phyloP scores from a whole-genome alignment of 2,113 vertebrate genomes.

The Varanus komodoensis region DNA sequence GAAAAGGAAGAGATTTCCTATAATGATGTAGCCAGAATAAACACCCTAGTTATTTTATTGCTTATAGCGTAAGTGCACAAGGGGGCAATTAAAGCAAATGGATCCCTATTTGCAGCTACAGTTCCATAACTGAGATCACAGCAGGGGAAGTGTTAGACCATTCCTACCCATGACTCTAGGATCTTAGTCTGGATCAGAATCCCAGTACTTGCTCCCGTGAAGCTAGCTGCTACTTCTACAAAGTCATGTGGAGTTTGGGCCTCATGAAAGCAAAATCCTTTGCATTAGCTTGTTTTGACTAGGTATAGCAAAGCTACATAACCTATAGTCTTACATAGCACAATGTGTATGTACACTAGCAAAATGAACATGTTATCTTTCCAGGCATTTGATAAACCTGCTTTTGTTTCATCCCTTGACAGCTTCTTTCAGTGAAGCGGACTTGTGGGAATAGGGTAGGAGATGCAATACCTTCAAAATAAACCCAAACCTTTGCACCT shows the following conservation, averaged over 20 bases:
- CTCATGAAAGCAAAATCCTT: not conserved
- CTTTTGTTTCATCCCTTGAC: not conserved
- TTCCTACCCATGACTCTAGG: too few relatives aligned
- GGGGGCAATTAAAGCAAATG: too few relatives aligned
- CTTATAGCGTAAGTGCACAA: too few relatives aligned
- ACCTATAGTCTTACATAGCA: not conserved
- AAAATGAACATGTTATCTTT: not conserved
- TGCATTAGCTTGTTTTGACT: not conserved
- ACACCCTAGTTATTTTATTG: too few relatives aligned
- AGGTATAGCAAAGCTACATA: not conserved
- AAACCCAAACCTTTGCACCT: not conserved
- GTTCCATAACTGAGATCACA: too few relatives aligned
- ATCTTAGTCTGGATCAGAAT: too few relatives aligned
- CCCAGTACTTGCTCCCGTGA: too few relatives aligned
- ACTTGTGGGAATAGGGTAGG: not conserved
- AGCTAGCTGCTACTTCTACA: too few relatives aligned
- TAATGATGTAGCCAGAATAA: too few relatives aligned
- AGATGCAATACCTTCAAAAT: not conserved
- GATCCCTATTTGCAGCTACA: too few relatives aligned
- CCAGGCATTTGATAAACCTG: not conserved
- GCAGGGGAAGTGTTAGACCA: too few relatives aligned
- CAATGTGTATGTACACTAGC: not conserved
- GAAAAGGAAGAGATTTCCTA: not conserved
- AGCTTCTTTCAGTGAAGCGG: not conserved
- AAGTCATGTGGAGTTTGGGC: too few relatives aligned